Base-by-base conservation (phyloP, 1,140 invertebrate genomes). In the Ericerus pela region DNA sequence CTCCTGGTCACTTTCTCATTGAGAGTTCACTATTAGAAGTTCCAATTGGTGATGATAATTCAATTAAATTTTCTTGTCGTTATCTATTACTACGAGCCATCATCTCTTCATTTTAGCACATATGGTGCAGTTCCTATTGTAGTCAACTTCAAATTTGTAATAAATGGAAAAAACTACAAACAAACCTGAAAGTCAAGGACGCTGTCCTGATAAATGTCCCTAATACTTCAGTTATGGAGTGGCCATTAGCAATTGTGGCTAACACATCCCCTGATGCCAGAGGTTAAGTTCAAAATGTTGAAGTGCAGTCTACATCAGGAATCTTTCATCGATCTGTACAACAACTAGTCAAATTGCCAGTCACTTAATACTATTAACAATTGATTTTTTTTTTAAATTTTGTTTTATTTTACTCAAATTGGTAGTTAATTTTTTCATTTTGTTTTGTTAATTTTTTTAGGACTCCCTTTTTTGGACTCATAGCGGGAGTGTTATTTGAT, bases 1-100 rank as follows among this genome's bases (percentile, higher is more conserved):
- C 69, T 2, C 67, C 67, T 22, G 62, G 60, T n/a, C 64, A 69
- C 52, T 68, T 67, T 33, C 60, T 67, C 0, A 63, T 68, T 20
- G 63, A 62, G 2, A 31, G 60, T 12, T 57, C 60, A 1, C 41
- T 66, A 10, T 14, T 36, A 2, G 29, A 51, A 2, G 6, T 53
- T 0, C 61, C 61, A 2, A 41, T 16, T 18, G 1, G 3, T 0
- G 54, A 43, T 1, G 27, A 38, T 56, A 20, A 3, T 14, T 12
- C 54, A 2, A 10, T 29, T 1, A 27, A 41, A 27, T 24, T 37
- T 12, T 43, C 27, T 43, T 2, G 30, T 20, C 24, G 37, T 0
- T 55, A 41, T 16, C 30, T 41, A 12, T 18, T 58, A 5, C 2
- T 53, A 10, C 10, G 37, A 1, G 24, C 38, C n/a, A 36, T n/a